Evolutionary conservation across 2,113 vertebrate genomes (phyloP).

Genomic region (Mungos mungo): DNA sequence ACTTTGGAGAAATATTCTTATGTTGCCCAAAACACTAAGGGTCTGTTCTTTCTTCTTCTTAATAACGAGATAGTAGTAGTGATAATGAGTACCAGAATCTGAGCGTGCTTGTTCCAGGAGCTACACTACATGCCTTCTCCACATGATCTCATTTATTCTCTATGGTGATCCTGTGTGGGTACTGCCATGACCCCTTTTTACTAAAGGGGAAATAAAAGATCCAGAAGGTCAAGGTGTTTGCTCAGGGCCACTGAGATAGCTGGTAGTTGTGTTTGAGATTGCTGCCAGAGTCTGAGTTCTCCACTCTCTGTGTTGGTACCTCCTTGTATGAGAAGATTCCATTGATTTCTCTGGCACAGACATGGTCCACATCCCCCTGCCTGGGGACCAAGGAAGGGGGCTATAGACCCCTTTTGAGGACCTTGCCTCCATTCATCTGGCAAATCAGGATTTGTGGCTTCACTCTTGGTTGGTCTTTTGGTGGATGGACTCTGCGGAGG

Average conservation of each 20-base stretch:
- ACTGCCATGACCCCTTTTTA: not conserved
- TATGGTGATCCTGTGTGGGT: too few relatives aligned
- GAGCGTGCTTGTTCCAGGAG: too few relatives aligned
- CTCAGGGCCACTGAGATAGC: not conserved
- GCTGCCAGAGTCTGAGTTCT: not conserved
- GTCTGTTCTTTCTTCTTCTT: not conserved
- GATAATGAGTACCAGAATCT: not conserved
- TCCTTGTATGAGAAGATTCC: not conserved
- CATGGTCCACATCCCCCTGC: not conserved
- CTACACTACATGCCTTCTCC: not conserved
- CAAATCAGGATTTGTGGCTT: not conserved
- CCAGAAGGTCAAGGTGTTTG: not conserved
- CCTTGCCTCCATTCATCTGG: not conserved
- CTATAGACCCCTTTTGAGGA: not conserved
- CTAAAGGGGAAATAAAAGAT: not conserved
- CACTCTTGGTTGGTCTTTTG: not conserved
- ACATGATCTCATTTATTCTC: not conserved
- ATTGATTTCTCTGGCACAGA: not conserved
- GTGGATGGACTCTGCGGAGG: rapidly evolving
- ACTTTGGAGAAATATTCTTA: not conserved
- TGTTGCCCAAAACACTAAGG: not conserved
- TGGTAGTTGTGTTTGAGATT: not conserved
- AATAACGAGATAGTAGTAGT: not conserved
- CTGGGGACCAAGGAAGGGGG: not conserved
- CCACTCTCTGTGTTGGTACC: not conserved